phyloP scores from a whole-genome alignment of 37 sponge, comb jelly and placozoan genomes.

The Lycopodina hypogea region DNA sequence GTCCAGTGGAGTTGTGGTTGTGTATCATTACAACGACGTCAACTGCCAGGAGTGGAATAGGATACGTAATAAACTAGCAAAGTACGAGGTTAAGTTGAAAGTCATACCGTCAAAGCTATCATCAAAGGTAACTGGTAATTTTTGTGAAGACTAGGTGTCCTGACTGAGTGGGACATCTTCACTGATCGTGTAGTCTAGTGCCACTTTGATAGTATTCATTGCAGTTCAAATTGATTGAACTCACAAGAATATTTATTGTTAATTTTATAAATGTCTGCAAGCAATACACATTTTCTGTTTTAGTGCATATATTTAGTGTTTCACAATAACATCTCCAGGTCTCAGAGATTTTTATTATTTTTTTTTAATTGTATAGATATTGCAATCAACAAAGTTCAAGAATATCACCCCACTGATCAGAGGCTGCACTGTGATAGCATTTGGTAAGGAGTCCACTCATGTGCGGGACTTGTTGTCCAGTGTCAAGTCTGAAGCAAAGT shows the following conservation, averaged over 20 bases:
- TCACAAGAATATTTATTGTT: too few relatives aligned
- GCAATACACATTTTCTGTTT: too few relatives aligned
- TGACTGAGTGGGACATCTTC: too few relatives aligned
- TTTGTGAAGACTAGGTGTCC: too few relatives aligned
- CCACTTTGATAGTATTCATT: too few relatives aligned
- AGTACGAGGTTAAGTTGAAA: slow-evolving; percentile 23
- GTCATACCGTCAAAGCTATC: slow-evolving; percentile 52
- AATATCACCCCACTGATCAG: slow-evolving; percentile 36
- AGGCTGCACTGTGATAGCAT: slow-evolving; percentile 51
- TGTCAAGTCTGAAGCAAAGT: slow-evolving; percentile 27
- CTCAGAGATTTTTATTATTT: too few relatives aligned
- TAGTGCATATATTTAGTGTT: too few relatives aligned
- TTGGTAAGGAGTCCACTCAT: background rate
- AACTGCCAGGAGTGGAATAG: slow-evolving; percentile 46
- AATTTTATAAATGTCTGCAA: too few relatives aligned
- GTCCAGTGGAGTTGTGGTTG: slow-evolving; percentile 19
- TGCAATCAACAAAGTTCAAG: slow-evolving; percentile 22
- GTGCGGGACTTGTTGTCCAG: slow-evolving; percentile 10
- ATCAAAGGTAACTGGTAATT: slow-evolving; percentile 2
- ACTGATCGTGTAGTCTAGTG: too few relatives aligned
- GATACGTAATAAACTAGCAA: slow-evolving; percentile 24
- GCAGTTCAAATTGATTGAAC: too few relatives aligned
- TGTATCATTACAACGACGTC: slow-evolving; percentile 58
- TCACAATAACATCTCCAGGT: too few relatives aligned
- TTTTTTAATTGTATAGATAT: background rate